Evolutionary conservation across 1,140 invertebrate genomes (phyloP).

Genomic region (Araneus ventricosus): DNA sequence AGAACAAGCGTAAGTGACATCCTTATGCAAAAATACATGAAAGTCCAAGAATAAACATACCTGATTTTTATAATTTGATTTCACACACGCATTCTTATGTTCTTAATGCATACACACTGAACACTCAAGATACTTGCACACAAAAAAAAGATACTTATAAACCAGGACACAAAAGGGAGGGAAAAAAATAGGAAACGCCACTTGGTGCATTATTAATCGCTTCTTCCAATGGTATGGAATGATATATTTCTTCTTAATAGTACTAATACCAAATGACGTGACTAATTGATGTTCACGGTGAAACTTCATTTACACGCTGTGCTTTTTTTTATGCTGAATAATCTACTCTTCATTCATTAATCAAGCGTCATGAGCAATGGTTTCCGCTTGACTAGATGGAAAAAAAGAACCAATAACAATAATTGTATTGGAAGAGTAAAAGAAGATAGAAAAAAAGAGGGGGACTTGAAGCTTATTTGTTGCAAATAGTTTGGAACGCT

Average conservation of each 20-base stretch:
- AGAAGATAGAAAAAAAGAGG: background rate
- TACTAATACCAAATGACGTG: conserved; percentile 57
- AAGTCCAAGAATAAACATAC: too few relatives aligned
- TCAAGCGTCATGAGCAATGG: conserved; percentile 51
- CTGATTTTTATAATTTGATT: too few relatives aligned
- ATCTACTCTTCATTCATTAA: conserved; percentile 35
- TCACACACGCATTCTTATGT: too few relatives aligned
- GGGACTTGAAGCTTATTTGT: conserved; percentile 23
- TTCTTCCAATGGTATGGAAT: conserved; percentile 44
- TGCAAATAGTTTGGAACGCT: conserved; percentile 40
- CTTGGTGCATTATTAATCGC: conserved; percentile 45
- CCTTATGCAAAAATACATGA: too few relatives aligned
- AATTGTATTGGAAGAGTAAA: conserved; percentile 16
- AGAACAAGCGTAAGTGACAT: too few relatives aligned
- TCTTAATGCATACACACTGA: too few relatives aligned
- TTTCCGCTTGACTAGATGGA: conserved; percentile 3
- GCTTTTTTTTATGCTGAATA: background rate
- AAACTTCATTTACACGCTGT: conserved; percentile 61
- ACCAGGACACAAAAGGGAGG: background rate
- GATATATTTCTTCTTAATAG: conserved; percentile 65
- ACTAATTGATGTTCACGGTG: conserved; percentile 61
- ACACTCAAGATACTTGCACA: too few relatives aligned
- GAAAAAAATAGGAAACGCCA: conserved; percentile 13
- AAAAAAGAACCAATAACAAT: conserved; percentile 46
- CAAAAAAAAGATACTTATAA: background rate